Conservation (phyloP, 2,888 invertebrate genomes). For the Torymus auratus region DNA sequence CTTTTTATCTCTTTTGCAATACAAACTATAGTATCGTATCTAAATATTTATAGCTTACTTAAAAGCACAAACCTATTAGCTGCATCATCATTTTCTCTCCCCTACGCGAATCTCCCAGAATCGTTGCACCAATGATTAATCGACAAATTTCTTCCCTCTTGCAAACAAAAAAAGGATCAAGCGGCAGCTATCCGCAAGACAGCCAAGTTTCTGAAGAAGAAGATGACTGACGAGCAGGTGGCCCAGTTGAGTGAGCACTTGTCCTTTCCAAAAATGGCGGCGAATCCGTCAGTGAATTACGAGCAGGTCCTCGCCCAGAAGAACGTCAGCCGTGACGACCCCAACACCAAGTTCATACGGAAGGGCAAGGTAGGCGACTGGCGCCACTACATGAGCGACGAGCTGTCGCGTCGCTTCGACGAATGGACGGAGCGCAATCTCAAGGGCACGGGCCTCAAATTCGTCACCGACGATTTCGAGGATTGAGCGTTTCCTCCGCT, state of each 20-base stretch:
- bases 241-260: constrained; percentile 84
- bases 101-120: no score
- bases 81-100: no score
- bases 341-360: constrained; percentile 82
- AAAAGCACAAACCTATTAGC: no score
- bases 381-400: constrained; percentile 87
- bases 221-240: constrained; percentile 83
- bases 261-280: constrained; percentile 89
- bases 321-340: constrained; percentile 78
- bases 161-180: constrained; percentile 79
- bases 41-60: no score
- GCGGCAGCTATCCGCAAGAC: constrained; percentile 83
- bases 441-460: constrained; percentile 81
- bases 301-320: constrained; percentile 81
- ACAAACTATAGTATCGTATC: no score
- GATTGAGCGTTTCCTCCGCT: constrained; percentile 1
- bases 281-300: constrained; percentile 87
- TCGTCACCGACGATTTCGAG: constrained; percentile 73
- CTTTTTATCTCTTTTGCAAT: no score
- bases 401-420: constrained; percentile 85
- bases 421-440: constrained; percentile 83
- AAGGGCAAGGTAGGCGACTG: constrained; percentile 89
- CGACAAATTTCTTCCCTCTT: no score
- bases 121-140: no score
- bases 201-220: constrained; percentile 84